These are phyloP conservation scores for Brienomyrus longianalis DNA, from an alignment of 2,113 vertebrate species.

Conservation along the genomic window DNA sequence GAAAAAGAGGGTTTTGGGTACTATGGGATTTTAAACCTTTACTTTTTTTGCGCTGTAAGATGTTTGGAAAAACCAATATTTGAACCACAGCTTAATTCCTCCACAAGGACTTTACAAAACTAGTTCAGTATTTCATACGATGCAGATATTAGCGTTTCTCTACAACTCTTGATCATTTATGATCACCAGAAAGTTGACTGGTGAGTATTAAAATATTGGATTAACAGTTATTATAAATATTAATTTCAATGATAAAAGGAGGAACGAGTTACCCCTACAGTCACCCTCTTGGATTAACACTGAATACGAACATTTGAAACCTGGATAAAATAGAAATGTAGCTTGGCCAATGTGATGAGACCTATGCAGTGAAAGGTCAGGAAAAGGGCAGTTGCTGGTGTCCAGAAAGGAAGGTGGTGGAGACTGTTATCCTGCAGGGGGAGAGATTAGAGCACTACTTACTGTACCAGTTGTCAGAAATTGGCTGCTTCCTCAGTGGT, in stretches of 20 bases:
- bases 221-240: neutral
- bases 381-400: constrained; percentile 5
- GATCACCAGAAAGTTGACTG: neutral
- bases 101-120: neutral
- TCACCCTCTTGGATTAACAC: neutral
- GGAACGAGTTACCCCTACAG: neutral
- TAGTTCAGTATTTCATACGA: neutral
- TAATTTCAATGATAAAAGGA: neutral
- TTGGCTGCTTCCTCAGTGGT: neutral
- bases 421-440: neutral
- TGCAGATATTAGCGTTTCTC: neutral
- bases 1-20: neutral
- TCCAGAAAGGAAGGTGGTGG: constrained; percentile 4
- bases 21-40: neutral
- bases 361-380: constrained; percentile 13
- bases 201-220: neutral
- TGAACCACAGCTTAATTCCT: neutral
- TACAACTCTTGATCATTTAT: neutral
- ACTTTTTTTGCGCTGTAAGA: neutral
- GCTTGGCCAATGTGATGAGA: neutral
- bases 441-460: constrained; percentile 10
- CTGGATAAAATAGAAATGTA: neutral
- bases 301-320: neutral
- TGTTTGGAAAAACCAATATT: neutral
- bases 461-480: neutral